Evolutionary conservation across 1,140 invertebrate genomes (phyloP).

Genomic region (Atta colombica): DNA sequence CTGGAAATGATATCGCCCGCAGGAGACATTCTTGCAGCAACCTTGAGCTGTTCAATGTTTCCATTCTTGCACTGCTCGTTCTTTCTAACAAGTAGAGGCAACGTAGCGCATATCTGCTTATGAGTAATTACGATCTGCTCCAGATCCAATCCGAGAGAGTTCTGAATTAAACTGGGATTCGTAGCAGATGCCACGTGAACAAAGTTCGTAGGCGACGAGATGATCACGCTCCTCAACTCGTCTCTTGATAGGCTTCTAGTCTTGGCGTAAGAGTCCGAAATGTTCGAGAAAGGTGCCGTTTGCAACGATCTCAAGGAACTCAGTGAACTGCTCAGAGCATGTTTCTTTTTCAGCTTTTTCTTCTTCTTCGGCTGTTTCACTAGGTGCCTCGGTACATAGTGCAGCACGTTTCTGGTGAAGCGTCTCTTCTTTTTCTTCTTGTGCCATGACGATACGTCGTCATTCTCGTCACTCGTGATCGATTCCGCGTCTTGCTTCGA

Average conservation of each 20-base stretch:
- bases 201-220: slow-evolving; percentile 82
- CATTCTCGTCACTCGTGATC: not conserved
- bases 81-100: slow-evolving; percentile 69
- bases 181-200: slow-evolving; percentile 83
- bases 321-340: slow-evolving; percentile 62
- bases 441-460: not conserved
- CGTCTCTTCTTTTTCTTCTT: slow-evolving; percentile 70
- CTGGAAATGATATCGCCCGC: not conserved
- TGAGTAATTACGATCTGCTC: slow-evolving; percentile 78
- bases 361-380: slow-evolving; percentile 62
- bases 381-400: slow-evolving; percentile 76
- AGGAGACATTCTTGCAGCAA: not conserved
- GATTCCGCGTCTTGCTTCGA: not conserved
- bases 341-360: slow-evolving; percentile 62
- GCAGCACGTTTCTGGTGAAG: slow-evolving; percentile 79
- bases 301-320: slow-evolving; percentile 62
- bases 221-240: slow-evolving; percentile 74
- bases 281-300: slow-evolving; percentile 20
- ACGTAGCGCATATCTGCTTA: slow-evolving; percentile 77
- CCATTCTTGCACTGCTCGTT: slow-evolving; percentile 34
- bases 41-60: slow-evolving; percentile 19
- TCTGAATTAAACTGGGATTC: slow-evolving; percentile 69
- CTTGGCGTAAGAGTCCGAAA: slow-evolving; percentile 14
- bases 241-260: slow-evolving; percentile 68
- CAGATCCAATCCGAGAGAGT: slow-evolving; percentile 21